phyloP scores from a whole-genome alignment of 53 echinoderm and acorn worm genomes.

The Stichopus horrens region DNA sequence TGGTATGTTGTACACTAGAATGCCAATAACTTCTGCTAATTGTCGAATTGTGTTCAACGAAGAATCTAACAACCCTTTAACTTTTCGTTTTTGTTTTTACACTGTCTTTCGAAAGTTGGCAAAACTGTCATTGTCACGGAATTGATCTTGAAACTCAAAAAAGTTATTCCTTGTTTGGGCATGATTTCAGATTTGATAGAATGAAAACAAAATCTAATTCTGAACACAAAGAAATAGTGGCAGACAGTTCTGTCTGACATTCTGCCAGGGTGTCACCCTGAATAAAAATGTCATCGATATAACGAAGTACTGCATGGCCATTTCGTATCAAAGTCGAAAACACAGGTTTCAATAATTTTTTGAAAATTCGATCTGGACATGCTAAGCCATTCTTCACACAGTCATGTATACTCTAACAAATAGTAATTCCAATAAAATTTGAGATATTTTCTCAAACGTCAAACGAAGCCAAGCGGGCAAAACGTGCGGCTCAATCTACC shows the following conservation, averaged over 20 bases:
- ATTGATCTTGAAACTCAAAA: constrained; percentile 54
- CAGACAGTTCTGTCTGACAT: constrained; percentile 23
- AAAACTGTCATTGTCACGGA: constrained; percentile 52
- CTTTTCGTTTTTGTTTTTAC: constrained; percentile 1
- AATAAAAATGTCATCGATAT: constrained; percentile 58
- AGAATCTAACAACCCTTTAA: background rate
- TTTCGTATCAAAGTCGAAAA: constrained; percentile 43
- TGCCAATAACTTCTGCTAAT: constrained; percentile 6
- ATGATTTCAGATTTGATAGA: constrained; percentile 43
- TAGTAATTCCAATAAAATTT: constrained; percentile 32
- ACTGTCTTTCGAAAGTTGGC: constrained; percentile 28
- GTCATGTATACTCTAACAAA: constrained; percentile 41
- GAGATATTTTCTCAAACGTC: constrained; percentile 23
- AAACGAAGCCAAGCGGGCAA: constrained; percentile 35
- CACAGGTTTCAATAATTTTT: constrained; percentile 45
- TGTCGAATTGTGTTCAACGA: too few relatives aligned
- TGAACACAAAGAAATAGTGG: constrained; percentile 15
- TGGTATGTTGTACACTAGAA: constrained; percentile 24
- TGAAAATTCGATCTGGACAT: constrained; percentile 45
- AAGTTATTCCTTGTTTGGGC: constrained; percentile 50
- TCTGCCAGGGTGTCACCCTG: constrained; percentile 44
- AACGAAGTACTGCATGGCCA: constrained; percentile 49
- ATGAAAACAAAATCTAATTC: constrained; percentile 40
- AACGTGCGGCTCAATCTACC: constrained; percentile 32
- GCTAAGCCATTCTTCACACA: constrained; percentile 44